Base-by-base conservation (phyloP, 1,140 invertebrate genomes). In the Bradysia coprophila region DNA sequence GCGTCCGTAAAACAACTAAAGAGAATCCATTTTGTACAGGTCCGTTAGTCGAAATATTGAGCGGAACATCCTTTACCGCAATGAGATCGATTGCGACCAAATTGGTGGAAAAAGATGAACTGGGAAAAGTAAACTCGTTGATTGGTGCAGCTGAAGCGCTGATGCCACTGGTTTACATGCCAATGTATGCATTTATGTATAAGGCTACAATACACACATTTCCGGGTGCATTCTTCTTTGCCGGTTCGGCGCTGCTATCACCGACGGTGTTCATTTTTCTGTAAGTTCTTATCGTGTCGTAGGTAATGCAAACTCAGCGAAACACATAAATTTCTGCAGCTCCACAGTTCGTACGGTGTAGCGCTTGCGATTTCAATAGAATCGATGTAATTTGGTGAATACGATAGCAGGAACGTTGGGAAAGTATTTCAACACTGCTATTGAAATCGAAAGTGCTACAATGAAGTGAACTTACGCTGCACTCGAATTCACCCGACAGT, bases 21-120 rank as follows among this genome's bases (percentile, higher is more conserved):
- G n/a, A n/a, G n/a, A n/a, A n/a, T n/a, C n/a, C n/a, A n/a, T n/a
- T n/a, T n/a, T n/a, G n/a, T 64, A 19, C 63, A 81, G 79, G 71
- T 36, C 76, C 80, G 0, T 57, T 84, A 33, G 72, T 81, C 3
- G 79, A 82, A 59, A 81, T 85, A 44, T 66, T 84, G 24, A 81
- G 82, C 51, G 80, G 81, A n/a, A 81, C 80, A 1, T 78, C 79
- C 0, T 82, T 83, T 48, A 83, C 84, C 40, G 80, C 80, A 0
- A 77, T 83, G 67, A 65, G 81, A 47, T 82, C 81, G 2, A 81
- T 84, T 48, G 73, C 76, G 32, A 82, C 81, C 1, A 86, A 86
- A 61, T 57, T 86, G 40, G 77, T 85, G 5, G 70, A 72, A 15
- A 68, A 72, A 24, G 72, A 77, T 46, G 78, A 81, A 63, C 61